Evolutionary conservation across 1,140 invertebrate genomes (phyloP).

Genomic region (Nebria ingens): DNA sequence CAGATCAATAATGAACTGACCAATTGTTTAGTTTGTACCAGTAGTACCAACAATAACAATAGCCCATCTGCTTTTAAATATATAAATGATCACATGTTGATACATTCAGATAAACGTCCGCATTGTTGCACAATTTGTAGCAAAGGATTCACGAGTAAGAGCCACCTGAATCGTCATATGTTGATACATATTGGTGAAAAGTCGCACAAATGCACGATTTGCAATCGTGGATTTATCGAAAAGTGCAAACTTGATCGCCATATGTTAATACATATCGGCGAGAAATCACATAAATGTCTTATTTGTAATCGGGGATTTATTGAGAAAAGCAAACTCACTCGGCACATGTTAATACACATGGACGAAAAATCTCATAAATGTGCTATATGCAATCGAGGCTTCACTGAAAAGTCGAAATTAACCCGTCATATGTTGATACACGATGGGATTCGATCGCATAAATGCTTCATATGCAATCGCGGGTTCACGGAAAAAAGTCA

Average conservation of each 20-base stretch:
- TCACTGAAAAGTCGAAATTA: background rate
- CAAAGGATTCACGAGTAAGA: background rate
- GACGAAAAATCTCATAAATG: background rate
- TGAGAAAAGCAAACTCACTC: background rate
- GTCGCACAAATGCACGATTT: background rate
- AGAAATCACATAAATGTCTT: background rate
- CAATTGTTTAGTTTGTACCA: background rate
- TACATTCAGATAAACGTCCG: background rate
- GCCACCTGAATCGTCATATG: background rate
- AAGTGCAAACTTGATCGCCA: background rate
- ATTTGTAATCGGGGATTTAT: background rate
- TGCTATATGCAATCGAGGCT: background rate
- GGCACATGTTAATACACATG: slow-evolving; percentile 1
- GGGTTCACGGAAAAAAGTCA: slow-evolving; percentile 2
- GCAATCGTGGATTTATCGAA: slow-evolving; percentile 3
- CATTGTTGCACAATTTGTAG: background rate
- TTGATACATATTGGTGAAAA: background rate
- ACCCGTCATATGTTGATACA: slow-evolving; percentile 1
- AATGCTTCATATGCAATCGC: background rate
- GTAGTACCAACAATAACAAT: background rate
- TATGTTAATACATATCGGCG: slow-evolving; percentile 1
- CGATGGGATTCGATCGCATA: background rate
- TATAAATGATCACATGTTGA: slow-evolving; percentile 6
- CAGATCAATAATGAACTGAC: background rate
- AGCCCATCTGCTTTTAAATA: background rate